These are phyloP conservation scores for Yponomeuta evonymella DNA, from an alignment of 2,888 invertebrate genomes.

Conservation along the genomic window DNA sequence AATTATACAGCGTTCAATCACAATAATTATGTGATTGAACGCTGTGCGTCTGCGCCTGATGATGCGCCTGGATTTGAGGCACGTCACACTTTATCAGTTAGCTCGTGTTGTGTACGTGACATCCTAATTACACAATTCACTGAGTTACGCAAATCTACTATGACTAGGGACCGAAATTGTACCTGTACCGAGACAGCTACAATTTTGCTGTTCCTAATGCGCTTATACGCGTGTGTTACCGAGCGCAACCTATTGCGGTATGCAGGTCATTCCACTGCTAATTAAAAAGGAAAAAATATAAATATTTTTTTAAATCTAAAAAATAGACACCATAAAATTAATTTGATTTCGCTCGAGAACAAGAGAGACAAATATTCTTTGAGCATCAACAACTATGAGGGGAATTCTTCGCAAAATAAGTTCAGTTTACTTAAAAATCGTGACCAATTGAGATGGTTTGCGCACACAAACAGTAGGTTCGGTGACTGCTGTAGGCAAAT, in stretches of 20 bases:
- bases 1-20: background rate
- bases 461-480: constrained; percentile 4
- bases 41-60: background rate
- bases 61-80: background rate
- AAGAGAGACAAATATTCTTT: no score
- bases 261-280: no score
- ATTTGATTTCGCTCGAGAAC: no score
- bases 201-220: no score
- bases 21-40: background rate
- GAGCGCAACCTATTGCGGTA: no score
- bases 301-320: no score
- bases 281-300: no score
- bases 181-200: no score
- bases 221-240: no score
- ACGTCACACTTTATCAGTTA: constrained; percentile 7
- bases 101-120: constrained; percentile 2
- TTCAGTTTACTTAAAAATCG: background rate
- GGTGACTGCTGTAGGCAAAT: constrained; percentile 8
- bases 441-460: constrained; percentile 2
- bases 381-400: no score
- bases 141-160: background rate
- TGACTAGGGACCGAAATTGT: background rate
- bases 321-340: no score
- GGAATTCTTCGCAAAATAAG: background rate
- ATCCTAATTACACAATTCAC: constrained; percentile 10